These are phyloP conservation scores for Channa argus DNA, from an alignment of 2,113 vertebrate species.

Conservation along the genomic window DNA sequence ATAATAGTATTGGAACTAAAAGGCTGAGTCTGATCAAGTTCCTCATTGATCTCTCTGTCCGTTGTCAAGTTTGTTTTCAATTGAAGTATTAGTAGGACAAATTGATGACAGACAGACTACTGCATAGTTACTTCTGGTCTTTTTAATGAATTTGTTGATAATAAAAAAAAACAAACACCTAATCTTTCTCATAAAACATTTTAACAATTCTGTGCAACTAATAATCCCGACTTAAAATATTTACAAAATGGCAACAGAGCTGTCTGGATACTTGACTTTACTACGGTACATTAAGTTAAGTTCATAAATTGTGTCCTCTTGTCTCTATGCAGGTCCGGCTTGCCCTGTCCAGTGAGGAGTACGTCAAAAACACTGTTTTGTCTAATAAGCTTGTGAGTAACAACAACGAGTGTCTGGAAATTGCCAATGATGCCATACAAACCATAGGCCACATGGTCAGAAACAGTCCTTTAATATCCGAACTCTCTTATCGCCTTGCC, in stretches of 20 bases:
- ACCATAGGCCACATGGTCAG: fast-evolving
- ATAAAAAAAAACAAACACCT: too few relatives aligned
- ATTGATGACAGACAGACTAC: too few relatives aligned
- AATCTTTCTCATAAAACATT: too few relatives aligned
- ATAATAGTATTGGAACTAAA: too few relatives aligned
- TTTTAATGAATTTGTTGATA: not conserved
- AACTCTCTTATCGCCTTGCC: not conserved
- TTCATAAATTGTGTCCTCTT: not conserved
- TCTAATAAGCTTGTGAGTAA: constrained; percentile 28
- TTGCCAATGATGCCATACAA: fast-evolving
- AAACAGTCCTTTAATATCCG: fast-evolving
- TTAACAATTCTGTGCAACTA: too few relatives aligned
- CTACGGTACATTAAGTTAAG: not conserved
- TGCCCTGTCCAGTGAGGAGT: not conserved
- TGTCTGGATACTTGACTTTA: not conserved
- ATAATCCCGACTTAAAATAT: too few relatives aligned
- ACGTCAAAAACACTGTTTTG: constrained; percentile 2
- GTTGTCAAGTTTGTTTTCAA: too few relatives aligned
- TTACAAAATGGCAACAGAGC: too few relatives aligned
- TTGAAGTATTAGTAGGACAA: too few relatives aligned
- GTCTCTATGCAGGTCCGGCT: constrained; percentile 40
- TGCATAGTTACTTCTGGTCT: too few relatives aligned
- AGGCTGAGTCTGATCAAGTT: too few relatives aligned
- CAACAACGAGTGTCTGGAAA: not conserved
- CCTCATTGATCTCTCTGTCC: too few relatives aligned